Conservation (phyloP, 53 echinoderm and acorn worm genomes). For the Hippasteria phrygiana region DNA sequence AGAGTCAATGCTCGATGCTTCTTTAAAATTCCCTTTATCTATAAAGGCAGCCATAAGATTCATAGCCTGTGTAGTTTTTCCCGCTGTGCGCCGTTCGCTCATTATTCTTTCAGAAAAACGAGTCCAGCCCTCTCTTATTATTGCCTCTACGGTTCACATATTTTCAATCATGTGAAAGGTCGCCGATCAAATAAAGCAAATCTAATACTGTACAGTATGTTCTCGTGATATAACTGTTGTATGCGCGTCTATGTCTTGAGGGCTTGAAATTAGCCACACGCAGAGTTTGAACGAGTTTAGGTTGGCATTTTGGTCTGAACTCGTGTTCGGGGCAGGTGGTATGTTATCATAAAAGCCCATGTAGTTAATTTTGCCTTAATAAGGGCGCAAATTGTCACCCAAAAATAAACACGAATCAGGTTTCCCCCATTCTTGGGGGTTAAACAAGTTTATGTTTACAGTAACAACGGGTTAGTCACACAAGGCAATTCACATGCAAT, state of each 20-base stretch:
- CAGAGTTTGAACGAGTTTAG: background rate
- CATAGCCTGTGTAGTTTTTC: background rate
- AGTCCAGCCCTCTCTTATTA: background rate
- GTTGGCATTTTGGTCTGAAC: too few species aligned
- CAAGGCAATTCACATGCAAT: too few species aligned
- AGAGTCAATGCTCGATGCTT: background rate
- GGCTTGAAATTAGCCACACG: background rate
- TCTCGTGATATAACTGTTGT: too few species aligned
- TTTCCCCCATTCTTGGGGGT: too few species aligned
- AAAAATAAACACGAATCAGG: too few species aligned
- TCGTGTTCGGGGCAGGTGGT: too few species aligned
- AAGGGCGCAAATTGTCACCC: too few species aligned
- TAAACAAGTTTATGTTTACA: too few species aligned
- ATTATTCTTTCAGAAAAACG: background rate
- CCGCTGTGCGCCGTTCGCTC: background rate
- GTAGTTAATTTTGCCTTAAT: too few species aligned
- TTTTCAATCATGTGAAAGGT: constrained; percentile 23
- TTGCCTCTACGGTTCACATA: background rate
- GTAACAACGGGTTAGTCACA: too few species aligned
- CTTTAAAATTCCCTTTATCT: too few species aligned
- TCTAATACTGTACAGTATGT: background rate
- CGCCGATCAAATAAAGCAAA: background rate
- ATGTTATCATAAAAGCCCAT: too few species aligned
- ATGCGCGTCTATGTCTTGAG: background rate
- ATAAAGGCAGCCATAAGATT: background rate